A percentile compares a stretch with the other conserved stretches of the same genome.
Conservation (phyloP, 2,888 invertebrate genomes). For the Teleiodes luculella region DNA sequence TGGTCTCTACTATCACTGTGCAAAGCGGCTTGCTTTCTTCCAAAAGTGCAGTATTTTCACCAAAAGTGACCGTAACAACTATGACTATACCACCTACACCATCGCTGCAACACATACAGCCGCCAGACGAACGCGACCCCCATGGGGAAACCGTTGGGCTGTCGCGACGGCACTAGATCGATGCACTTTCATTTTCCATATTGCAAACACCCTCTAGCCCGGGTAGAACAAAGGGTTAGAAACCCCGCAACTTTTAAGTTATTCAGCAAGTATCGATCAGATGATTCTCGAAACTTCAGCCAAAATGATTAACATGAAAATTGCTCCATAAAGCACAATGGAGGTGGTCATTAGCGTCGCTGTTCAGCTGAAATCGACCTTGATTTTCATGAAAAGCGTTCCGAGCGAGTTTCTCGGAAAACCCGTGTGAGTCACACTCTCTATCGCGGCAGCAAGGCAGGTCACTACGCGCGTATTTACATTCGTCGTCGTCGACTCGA, state of each 20-base stretch:
- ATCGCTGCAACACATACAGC: slow-evolving; percentile 12
- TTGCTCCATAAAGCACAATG: slow-evolving; percentile 34
- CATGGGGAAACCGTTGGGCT: slow-evolving; percentile 10
- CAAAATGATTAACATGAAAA: slow-evolving; percentile 35
- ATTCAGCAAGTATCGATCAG: slow-evolving; percentile 20
- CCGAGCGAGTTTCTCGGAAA: slow-evolving; percentile 69
- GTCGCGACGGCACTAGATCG: slow-evolving; percentile 31
- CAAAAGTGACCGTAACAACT: no score
- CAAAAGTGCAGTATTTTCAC: no score
- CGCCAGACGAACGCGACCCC: slow-evolving; percentile 32
- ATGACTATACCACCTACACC: slow-evolving; percentile 6
- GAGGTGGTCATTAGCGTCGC: slow-evolving; percentile 36
- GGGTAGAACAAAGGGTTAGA: slow-evolving; percentile 40
- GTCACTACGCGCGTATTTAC: slow-evolving; percentile 70
- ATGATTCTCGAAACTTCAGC: slow-evolving; percentile 20
- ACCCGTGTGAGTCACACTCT: slow-evolving; percentile 74
- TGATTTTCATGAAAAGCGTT: slow-evolving; percentile 72
- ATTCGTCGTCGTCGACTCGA: slow-evolving; percentile 63
- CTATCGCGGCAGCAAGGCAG: slow-evolving; percentile 70
- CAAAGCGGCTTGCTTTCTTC: no score
- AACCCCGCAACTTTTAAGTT: slow-evolving; percentile 15
- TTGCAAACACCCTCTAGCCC: slow-evolving; percentile 44
- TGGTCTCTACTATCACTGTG: no score
- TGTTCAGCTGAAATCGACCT: slow-evolving; percentile 51
- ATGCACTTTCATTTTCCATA: slow-evolving; percentile 48